Evolutionary conservation across 1,140 invertebrate genomes (phyloP).

Genomic region (Drosophila fuyamai): DNA sequence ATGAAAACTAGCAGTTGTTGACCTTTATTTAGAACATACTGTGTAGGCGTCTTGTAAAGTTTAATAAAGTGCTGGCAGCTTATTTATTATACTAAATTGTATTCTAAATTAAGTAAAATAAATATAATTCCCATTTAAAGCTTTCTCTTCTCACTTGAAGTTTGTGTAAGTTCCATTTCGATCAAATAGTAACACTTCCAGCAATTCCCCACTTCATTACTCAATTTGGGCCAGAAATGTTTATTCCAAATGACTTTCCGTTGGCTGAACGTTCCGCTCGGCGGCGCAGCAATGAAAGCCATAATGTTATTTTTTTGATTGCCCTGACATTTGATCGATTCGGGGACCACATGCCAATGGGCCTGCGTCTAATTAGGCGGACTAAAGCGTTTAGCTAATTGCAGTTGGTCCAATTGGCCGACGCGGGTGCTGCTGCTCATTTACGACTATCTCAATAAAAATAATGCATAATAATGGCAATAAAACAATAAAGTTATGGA

Average conservation of each 20-base stretch:
- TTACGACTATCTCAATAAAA: slow-evolving; percentile 79
- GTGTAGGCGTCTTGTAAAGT: too few relatives aligned
- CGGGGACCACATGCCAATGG: slow-evolving; percentile 33
- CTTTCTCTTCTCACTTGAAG: not conserved
- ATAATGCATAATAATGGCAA: slow-evolving; percentile 79
- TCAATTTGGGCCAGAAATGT: slow-evolving; percentile 18
- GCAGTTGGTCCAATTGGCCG: slow-evolving; percentile 52
- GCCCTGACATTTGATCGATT: slow-evolving; percentile 49
- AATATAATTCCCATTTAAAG: not conserved
- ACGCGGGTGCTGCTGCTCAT: slow-evolving; percentile 42
- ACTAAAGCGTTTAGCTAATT: slow-evolving; percentile 68
- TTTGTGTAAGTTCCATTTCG: not conserved
- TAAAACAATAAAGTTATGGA: slow-evolving; percentile 81
- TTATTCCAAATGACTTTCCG: slow-evolving; percentile 14
- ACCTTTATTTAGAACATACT: too few relatives aligned
- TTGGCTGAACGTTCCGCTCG: slow-evolving; percentile 20
- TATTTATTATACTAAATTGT: not conserved
- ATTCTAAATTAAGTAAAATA: not conserved
- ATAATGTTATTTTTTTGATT: slow-evolving; percentile 52
- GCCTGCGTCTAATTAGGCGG: slow-evolving; percentile 57
- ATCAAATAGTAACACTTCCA: slow-evolving; percentile 30
- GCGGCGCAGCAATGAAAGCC: slow-evolving; percentile 20
- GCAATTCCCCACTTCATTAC: slow-evolving; percentile 30
- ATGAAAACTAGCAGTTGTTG: too few relatives aligned
- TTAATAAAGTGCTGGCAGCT: too few relatives aligned